Conservation (phyloP, 1,140 invertebrate species). For the Brachionus paranguensis region DNA sequence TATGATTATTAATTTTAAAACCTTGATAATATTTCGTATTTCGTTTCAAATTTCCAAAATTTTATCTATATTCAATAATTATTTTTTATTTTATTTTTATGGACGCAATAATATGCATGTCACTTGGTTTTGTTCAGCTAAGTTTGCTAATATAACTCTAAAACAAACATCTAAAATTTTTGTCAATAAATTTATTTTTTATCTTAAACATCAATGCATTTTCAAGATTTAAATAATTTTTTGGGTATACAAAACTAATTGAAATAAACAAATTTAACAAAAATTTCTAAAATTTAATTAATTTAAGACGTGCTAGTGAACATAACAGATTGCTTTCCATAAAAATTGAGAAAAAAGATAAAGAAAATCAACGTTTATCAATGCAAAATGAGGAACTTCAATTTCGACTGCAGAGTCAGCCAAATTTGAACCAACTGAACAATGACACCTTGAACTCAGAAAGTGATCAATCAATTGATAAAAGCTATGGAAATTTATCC, state of each 20-base stretch:
- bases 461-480: neutral
- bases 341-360: slow-evolving; percentile 33
- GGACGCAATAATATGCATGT: too few species aligned
- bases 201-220: neutral
- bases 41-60: too few species aligned
- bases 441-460: neutral
- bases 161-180: too few species aligned
- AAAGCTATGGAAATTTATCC: neutral
- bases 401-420: slow-evolving; percentile 28
- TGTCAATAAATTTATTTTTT: too few species aligned
- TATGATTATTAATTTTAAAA: too few species aligned
- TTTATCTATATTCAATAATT: too few species aligned
- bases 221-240: neutral
- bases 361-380: slow-evolving; percentile 39
- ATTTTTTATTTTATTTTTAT: too few species aligned
- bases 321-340: neutral
- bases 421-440: slow-evolving; percentile 4
- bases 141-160: too few species aligned
- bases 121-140: too few species aligned
- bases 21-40: too few species aligned
- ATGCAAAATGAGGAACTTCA: slow-evolving; percentile 39
- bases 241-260: too few species aligned
- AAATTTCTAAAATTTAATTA: neutral
- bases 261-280: neutral
- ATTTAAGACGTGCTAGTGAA: neutral